These are phyloP conservation scores for Babylonia areolata DNA, from an alignment of 1,140 invertebrate genomes.

Conservation along the genomic window DNA sequence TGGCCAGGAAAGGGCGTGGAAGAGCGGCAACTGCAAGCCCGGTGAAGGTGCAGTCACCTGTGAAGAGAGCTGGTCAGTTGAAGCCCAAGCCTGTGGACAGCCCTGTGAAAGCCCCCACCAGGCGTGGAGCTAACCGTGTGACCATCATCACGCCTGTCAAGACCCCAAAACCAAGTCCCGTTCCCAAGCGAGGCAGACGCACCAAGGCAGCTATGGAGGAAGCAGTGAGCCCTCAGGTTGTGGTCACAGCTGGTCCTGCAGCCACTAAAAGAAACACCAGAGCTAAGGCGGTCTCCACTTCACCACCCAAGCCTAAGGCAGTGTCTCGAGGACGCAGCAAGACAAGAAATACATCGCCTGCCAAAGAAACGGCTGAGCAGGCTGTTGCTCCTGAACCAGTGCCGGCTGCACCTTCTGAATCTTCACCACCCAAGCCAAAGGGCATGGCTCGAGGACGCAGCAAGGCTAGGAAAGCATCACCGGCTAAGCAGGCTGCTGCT, in stretches of 20 bases:
- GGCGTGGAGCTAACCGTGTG: background rate
- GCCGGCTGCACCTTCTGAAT: background rate
- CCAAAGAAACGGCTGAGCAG: background rate
- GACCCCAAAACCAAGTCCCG: background rate
- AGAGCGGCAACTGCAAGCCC: background rate
- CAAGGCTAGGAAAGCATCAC: background rate
- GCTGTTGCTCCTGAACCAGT: background rate
- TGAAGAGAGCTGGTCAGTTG: conserved; percentile 6
- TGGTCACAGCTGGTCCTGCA: background rate
- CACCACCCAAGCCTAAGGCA: background rate
- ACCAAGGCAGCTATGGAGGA: background rate
- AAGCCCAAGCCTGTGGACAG: background rate
- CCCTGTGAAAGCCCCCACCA: background rate
- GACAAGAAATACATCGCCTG: no score
- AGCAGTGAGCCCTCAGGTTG: background rate
- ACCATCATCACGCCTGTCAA: conserved; percentile 22
- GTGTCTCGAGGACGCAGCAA: background rate
- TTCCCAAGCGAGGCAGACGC: background rate
- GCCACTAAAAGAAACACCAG: background rate
- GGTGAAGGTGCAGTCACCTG: background rate
- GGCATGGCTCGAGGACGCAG: background rate
- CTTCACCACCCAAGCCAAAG: background rate
- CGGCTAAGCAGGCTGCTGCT: no score
- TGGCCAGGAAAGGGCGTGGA: background rate
- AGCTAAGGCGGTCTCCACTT: background rate